Evolutionary conservation across 2,113 vertebrate genomes (phyloP), one percentile per base, ranked within the genome.

Genomic region (Stigmatopora nigra): DNA sequence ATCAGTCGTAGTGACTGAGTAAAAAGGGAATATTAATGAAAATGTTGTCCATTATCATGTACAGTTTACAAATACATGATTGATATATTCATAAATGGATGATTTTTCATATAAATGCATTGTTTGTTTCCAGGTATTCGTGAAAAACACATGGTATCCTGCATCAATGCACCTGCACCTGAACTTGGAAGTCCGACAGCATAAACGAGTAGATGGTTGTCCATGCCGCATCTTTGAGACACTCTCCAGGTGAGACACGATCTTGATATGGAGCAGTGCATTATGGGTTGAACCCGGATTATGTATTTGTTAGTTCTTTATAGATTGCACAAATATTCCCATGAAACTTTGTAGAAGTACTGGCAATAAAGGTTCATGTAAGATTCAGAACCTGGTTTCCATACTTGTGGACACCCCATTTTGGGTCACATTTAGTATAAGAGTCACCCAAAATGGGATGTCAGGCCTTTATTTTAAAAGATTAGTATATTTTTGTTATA

Each of bases 171-270:
- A 57, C 72, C 79, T 68, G 58, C 3, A 5, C 17, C 49, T 64
- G 69, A 51, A 67, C 65, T 65, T 65, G 44, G 55, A 71, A 71
- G 68, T 68, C 44, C 65, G 31, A 25, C 59, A 58, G 35, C 20
- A 61, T n/a, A 1, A 35, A 70, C 63, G 44, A 52, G 52, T 68
- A 52, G 51, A 70, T 74, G 57, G 67, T 49, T 53, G 58, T 58
- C 77, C 65, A 69, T 11, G 36, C 17, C 25, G 45, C 60, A 47
- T 38, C 70, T 48, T 64, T 64, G 47, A 69, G 55, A 4, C 2
- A 15, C 19, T 61, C 14, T 38, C 6, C 64, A 76, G 86, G 84
- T 84, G 78, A 86, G 81, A 67, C 35, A 4, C 4, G 46, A 14
- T 1, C 13, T 48, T 16, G 46, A 14, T 48, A 5, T 15, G 46